Conservation (phyloP, 2,888 invertebrate species). For the Melanophora roralis region DNA sequence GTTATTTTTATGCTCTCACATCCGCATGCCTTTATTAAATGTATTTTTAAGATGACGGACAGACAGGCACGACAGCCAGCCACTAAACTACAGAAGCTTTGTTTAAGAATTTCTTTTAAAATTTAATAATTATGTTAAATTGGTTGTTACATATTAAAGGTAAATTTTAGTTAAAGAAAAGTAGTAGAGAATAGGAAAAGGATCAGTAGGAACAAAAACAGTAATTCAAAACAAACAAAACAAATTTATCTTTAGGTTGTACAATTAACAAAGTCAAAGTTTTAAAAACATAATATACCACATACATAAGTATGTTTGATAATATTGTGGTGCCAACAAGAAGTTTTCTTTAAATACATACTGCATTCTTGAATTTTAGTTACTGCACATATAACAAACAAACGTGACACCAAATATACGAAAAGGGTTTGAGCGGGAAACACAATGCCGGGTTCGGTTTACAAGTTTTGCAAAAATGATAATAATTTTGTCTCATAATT, state of each 20-base stretch:
- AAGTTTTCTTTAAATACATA: not conserved
- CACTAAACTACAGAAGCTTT: conserved; percentile 44
- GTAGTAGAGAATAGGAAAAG: not conserved
- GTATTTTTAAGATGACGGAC: conserved; percentile 19
- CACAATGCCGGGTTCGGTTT: conserved; percentile 66
- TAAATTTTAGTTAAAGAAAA: not conserved
- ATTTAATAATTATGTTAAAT: too few species aligned
- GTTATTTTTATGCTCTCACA: conserved; percentile 5
- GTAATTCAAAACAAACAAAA: conserved; percentile 53
- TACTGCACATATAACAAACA: not conserved
- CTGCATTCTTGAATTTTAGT: not conserved
- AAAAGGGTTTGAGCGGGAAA: too few species aligned
- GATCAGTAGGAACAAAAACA: conserved; percentile 20
- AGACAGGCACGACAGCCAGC: conserved; percentile 2
- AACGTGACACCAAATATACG: not conserved
- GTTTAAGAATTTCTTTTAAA: conserved; percentile 25
- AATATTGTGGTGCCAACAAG: conserved; percentile 31
- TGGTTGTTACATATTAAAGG: not conserved
- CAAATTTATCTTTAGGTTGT: conserved; percentile 44
- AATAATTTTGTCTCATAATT: conserved; percentile 97
- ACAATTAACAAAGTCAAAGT: conserved; percentile 55
- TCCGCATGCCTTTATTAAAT: not conserved
- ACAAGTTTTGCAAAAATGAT: conserved; percentile 92
- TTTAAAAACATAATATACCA: conserved; percentile 42
- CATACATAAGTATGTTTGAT: conserved; percentile 5